These are phyloP conservation scores for Mastomys coucha DNA, from an alignment of 2,113 vertebrate genomes.

Conservation along the genomic window DNA sequence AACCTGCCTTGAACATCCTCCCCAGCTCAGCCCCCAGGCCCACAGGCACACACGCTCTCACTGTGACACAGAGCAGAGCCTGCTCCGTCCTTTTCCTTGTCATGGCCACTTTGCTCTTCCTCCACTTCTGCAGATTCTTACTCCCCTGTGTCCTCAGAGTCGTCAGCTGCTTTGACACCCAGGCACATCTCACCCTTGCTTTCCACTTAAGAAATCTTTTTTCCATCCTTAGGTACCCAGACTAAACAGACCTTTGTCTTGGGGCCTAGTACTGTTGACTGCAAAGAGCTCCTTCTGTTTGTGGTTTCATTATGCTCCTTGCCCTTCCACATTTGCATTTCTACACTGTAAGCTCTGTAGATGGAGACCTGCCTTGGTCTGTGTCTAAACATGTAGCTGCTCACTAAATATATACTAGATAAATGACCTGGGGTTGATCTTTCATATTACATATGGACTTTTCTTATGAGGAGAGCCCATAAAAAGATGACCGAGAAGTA, in stretches of 20 bases:
- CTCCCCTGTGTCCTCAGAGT: not conserved
- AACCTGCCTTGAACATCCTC: not conserved
- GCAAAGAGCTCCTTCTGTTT: not conserved
- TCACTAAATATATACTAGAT: not conserved
- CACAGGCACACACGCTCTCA: not conserved
- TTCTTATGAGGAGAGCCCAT: not conserved
- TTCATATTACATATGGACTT: conserved; percentile 33
- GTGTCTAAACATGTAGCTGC: not conserved
- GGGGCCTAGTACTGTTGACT: not conserved
- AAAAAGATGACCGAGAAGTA: not conserved
- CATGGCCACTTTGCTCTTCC: not conserved
- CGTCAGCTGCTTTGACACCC: not conserved
- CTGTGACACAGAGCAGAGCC: not conserved
- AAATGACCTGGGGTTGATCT: conserved; percentile 10
- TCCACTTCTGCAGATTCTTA: not conserved
- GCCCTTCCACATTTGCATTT: not conserved
- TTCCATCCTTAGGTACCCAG: not conserved
- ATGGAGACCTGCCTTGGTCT: not conserved
- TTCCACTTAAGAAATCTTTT: not conserved
- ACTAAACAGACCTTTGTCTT: conserved; percentile 8
- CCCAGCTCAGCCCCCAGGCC: not conserved
- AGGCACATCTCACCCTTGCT: not conserved
- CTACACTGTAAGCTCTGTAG: not conserved
- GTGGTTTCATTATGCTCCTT: not conserved
- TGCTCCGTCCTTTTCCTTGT: not conserved